phyloP scores from a whole-genome alignment of 1,140 invertebrate genomes.

The Drosophila setifemur region DNA sequence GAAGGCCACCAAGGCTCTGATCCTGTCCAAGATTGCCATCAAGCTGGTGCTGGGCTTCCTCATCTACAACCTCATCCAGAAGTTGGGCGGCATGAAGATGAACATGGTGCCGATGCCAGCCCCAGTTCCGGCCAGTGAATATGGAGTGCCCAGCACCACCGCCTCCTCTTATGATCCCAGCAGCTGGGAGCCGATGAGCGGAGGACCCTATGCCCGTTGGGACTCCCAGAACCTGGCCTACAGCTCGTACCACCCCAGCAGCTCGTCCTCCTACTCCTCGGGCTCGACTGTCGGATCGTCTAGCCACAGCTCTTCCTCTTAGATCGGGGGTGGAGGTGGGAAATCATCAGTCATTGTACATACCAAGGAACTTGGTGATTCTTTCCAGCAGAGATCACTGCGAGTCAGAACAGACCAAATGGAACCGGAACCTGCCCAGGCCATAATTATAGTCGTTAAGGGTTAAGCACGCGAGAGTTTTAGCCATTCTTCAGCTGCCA shows the following conservation, averaged over 20 bases:
- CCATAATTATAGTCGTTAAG: constrained; percentile 67
- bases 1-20: constrained; percentile 91
- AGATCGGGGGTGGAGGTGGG: constrained; percentile 38
- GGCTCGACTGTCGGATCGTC: constrained; percentile 82
- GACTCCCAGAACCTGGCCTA: constrained; percentile 89
- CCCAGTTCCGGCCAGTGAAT: constrained; percentile 84
- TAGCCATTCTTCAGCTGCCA: constrained; percentile 63
- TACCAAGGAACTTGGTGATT: constrained; percentile 54
- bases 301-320: constrained; percentile 74
- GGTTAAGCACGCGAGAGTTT: constrained; percentile 54
- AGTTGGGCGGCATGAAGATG: constrained; percentile 88
- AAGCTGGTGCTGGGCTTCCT: constrained; percentile 91
- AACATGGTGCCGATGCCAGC: constrained; percentile 85
- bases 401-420: constrained; percentile 68
- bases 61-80: constrained; percentile 89
- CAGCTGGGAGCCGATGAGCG: constrained; percentile 86
- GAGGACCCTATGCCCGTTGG: constrained; percentile 90
- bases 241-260: constrained; percentile 89
- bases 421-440: constrained; percentile 72
- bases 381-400: constrained; percentile 32
- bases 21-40: constrained; percentile 91
- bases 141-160: constrained; percentile 87
- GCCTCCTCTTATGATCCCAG: constrained; percentile 86
- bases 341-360: constrained; percentile 52
- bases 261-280: constrained; percentile 84